Conservation (phyloP, 2,888 invertebrate species). For the Synanthedon myopaeformis region DNA sequence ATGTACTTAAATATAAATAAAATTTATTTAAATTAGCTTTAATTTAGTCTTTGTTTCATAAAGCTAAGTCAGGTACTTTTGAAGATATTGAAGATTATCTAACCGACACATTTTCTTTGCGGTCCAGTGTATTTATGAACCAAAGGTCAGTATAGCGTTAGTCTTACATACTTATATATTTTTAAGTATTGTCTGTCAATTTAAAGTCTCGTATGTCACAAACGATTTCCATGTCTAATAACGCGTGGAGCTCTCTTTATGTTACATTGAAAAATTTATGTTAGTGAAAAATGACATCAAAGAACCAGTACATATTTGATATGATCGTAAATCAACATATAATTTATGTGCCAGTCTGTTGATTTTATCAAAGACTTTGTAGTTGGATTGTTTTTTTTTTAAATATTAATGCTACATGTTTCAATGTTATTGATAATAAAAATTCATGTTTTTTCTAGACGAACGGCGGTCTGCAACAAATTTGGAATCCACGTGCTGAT, state of each 20-base stretch:
- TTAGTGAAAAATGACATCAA: conserved; percentile 55
- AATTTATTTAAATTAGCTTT: too few species aligned
- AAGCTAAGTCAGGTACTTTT: too few species aligned
- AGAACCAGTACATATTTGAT: conserved; percentile 29
- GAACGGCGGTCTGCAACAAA: too few species aligned
- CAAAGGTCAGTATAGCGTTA: too few species aligned
- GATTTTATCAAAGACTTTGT: conserved; percentile 9
- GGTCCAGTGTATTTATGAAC: too few species aligned
- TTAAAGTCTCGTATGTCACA: conserved; percentile 22
- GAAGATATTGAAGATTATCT: too few species aligned
- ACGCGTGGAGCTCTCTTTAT: conserved; percentile 42
- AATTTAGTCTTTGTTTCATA: too few species aligned
- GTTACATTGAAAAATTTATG: conserved; percentile 50
- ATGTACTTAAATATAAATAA: too few species aligned
- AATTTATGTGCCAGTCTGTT: conserved; percentile 10
- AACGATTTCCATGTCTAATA: conserved; percentile 45
- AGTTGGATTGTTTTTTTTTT: not conserved
- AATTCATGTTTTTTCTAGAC: not conserved
- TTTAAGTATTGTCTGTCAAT: not conserved
- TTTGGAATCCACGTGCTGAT: too few species aligned
- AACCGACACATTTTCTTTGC: too few species aligned
- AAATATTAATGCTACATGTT: not conserved
- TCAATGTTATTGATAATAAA: not conserved
- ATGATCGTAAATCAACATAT: conserved; percentile 29
- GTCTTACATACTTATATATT: not conserved